A percentile compares a stretch with the other conserved stretches of the same genome.
Conservation (phyloP, 1,140 invertebrate genomes). For the Cyclargus thomasi region DNA sequence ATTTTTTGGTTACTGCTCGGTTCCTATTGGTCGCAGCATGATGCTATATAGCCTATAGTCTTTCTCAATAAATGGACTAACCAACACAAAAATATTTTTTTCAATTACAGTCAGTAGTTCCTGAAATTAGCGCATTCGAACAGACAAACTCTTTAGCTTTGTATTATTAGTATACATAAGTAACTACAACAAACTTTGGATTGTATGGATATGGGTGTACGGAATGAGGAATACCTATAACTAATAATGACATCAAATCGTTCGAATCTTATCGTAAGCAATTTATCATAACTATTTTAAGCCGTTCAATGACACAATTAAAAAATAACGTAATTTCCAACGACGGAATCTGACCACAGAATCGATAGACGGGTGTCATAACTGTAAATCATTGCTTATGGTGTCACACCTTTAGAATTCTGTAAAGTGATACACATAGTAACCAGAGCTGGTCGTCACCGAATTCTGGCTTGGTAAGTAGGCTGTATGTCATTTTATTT, state of each 20-base stretch:
- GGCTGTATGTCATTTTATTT: constrained; percentile 27
- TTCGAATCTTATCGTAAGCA: background rate
- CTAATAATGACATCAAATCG: background rate
- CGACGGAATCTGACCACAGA: constrained; percentile 36
- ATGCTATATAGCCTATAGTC: no score
- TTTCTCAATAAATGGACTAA: no score
- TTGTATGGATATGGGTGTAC: no score
- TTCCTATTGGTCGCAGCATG: no score
- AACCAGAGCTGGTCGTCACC: constrained; percentile 34
- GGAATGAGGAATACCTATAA: background rate
- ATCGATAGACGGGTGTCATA: constrained; percentile 40
- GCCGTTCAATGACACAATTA: background rate
- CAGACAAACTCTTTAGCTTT: no score
- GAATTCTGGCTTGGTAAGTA: constrained; percentile 33
- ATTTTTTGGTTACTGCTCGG: no score
- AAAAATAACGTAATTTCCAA: constrained; percentile 14
- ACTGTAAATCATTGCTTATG: constrained; percentile 34
- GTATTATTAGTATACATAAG: no score
- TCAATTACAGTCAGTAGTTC: no score
- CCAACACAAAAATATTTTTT: no score
- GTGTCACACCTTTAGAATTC: constrained; percentile 42
- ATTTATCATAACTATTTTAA: constrained; percentile 15
- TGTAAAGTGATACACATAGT: constrained; percentile 37
- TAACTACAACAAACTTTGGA: no score
- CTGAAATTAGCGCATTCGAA: no score